A percentile compares a stretch with the other conserved stretches of the same genome.
Evolutionary conservation across 2,797 vertebrate species (phyloP).

Genomic region (Ibycter americanus): DNA sequence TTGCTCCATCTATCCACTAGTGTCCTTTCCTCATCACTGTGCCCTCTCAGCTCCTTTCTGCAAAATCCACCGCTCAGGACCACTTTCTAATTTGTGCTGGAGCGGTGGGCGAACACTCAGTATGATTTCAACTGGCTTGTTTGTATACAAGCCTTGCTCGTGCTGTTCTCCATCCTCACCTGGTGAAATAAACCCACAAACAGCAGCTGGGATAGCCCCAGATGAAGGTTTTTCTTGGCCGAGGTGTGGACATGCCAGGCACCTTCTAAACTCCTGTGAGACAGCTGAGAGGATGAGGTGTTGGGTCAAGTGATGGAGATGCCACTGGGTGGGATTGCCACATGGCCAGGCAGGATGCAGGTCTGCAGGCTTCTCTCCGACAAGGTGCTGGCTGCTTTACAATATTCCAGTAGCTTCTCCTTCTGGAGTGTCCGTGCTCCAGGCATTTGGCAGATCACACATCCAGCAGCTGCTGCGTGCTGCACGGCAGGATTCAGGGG

Average conservation of each 20-base stretch:
- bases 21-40: background rate
- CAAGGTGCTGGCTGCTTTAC: background rate
- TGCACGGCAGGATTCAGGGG: background rate
- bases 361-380: background rate
- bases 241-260: background rate
- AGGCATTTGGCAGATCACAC: background rate
- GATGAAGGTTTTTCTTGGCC: background rate
- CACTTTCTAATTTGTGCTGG: background rate
- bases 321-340: background rate
- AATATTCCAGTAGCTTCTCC: background rate
- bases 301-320: background rate
- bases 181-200: background rate
- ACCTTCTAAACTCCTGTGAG: background rate
- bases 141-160: background rate
- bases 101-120: background rate
- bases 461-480: background rate
- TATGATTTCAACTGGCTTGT: background rate
- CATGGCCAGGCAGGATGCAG: background rate
- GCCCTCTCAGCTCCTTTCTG: background rate
- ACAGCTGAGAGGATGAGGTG: background rate
- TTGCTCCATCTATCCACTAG: background rate
- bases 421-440: accelerated
- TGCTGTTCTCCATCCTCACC: background rate
- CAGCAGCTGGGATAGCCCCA: background rate
- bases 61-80: background rate